Base-by-base conservation (phyloP, 1,140 invertebrate species). In the Spodoptera litura region DNA sequence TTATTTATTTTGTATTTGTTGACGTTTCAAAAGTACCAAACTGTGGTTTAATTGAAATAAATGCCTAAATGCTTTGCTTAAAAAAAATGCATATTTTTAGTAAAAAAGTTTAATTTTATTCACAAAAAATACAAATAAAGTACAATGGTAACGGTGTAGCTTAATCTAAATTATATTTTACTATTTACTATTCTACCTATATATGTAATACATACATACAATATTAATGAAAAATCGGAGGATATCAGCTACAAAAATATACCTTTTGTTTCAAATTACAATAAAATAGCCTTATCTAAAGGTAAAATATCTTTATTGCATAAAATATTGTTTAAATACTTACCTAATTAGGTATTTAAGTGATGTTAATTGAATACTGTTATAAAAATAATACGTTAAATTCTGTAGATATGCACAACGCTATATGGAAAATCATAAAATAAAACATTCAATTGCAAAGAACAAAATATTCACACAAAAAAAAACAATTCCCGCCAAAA, bases 51-150 rank as follows among this genome's bases (percentile, higher is more conserved):
- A n/a, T n/a, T n/a, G n/a, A n/a, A n/a, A n/a, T n/a, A n/a, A n/a
- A n/a, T n/a, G n/a, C n/a, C n/a, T n/a, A n/a, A n/a, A n/a, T n/a
- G n/a, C n/a, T n/a, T n/a, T n/a, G n/a, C n/a, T n/a, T n/a, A n/a
- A 35, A 61, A 12, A 15, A n/a, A n/a, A 9, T 44, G 5, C 2
- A 13, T 9, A 56, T 5, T 62, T 64, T 44, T 64, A 20, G 15
- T 64, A 44, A 11, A 49, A 64, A 38, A 64, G n/a, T 64, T 44
- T 44, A 49, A 64, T 64, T 64, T 64, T 64, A 64, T 64, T 20
- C 61, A 64, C 61, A 62, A 64, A 44, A 64, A 64, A 64, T 64
- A 64, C 61, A 64, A 64, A 64, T 38, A 15, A 64, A 64, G 38
- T 62, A 25, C 61, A 64, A 20, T 49, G 61, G 61, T 64, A 64